phyloP scores from a whole-genome alignment of 1,140 invertebrate genomes.

The Lepidurus arcticus region DNA sequence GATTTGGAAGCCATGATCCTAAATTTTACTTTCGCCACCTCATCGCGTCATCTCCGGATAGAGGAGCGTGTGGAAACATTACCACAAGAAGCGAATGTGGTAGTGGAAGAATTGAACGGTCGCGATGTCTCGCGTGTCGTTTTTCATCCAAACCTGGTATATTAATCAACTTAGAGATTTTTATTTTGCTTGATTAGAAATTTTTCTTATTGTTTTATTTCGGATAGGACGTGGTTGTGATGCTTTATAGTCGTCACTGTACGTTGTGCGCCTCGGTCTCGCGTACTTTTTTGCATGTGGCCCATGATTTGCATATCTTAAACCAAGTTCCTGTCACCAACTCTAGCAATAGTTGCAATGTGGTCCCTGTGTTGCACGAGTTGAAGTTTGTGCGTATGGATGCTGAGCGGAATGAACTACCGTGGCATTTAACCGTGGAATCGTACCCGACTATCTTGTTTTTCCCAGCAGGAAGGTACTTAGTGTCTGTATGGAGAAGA shows the following conservation, averaged over 20 bases:
- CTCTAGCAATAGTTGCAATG: not conserved
- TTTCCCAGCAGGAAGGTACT: not conserved
- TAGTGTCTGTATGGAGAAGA: no score
- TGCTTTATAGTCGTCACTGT: not conserved
- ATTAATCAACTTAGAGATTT: not conserved
- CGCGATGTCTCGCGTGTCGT: not conserved
- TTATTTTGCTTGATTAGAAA: not conserved
- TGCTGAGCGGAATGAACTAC: constrained; percentile 21
- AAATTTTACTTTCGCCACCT: constrained; percentile 7
- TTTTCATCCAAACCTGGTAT: not conserved
- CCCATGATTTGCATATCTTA: not conserved
- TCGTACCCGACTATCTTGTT: not conserved
- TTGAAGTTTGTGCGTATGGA: not conserved
- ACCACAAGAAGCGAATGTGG: not conserved
- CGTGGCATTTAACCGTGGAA: constrained; percentile 2
- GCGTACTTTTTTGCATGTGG: not conserved
- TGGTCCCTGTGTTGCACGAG: not conserved
- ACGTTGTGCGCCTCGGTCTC: not conserved
- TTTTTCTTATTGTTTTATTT: not conserved
- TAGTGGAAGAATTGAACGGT: constrained; percentile 1
- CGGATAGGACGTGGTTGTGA: not conserved
- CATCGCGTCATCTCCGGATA: not conserved
- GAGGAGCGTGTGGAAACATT: not conserved
- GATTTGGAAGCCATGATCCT: not conserved
- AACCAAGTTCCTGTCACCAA: not conserved